These are phyloP conservation scores for Diadegma fenestrale DNA, from an alignment of 2,888 invertebrate species.

Conservation along the genomic window DNA sequence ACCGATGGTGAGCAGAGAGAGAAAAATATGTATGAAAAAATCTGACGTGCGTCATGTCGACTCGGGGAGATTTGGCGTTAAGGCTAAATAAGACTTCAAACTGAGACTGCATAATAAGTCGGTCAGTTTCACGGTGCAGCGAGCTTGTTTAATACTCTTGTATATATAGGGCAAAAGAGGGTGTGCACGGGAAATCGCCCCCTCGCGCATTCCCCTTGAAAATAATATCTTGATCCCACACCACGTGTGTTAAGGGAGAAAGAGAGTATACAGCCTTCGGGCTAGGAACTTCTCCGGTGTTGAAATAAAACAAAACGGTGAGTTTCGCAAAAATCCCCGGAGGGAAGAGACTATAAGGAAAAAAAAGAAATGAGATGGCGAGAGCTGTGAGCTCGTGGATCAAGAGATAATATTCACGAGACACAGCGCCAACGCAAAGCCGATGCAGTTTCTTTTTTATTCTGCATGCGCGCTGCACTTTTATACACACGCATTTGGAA, in stretches of 20 bases:
- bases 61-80: neutral
- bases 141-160: slow-evolving; percentile 1
- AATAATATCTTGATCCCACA: slow-evolving; percentile 67
- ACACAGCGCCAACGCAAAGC: slow-evolving; percentile 37
- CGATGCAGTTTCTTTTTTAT: slow-evolving; percentile 14
- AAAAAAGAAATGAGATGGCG: slow-evolving; percentile 14
- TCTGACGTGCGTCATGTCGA: neutral
- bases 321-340: slow-evolving; percentile 18
- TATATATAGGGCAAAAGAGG: slow-evolving; percentile 22
- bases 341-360: slow-evolving; percentile 7
- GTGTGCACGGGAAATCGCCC: slow-evolving; percentile 39
- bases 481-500: slow-evolving; percentile 12
- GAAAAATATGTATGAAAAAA: neutral
- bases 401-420: slow-evolving; percentile 64
- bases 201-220: slow-evolving; percentile 48
- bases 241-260: slow-evolving; percentile 14
- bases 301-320: slow-evolving; percentile 60
- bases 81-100: slow-evolving; percentile 23
- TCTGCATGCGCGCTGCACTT: slow-evolving; percentile 41
- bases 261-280: slow-evolving; percentile 28
- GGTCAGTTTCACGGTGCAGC: slow-evolving; percentile 30
- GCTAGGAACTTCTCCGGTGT: slow-evolving; percentile 53
- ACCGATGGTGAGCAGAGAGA: too few species aligned
- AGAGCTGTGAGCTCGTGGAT: slow-evolving; percentile 49
- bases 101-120: slow-evolving; percentile 42